Evolutionary conservation across 2,113 vertebrate species (phyloP).

Genomic region (Synchiropus splendidus): DNA sequence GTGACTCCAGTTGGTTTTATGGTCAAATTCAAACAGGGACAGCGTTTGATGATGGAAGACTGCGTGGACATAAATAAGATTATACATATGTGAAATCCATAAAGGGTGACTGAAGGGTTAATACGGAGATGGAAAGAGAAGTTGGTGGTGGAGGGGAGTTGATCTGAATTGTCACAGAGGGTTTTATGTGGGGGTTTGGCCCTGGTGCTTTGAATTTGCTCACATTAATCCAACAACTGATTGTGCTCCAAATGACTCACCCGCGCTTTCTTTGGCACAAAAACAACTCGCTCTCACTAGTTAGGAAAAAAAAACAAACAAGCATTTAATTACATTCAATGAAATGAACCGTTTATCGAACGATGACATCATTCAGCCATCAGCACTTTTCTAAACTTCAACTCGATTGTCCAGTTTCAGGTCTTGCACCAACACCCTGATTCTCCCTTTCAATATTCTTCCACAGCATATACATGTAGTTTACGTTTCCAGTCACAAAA

Average conservation of each 20-base stretch:
- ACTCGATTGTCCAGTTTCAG: too few species aligned
- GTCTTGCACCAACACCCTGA: too few species aligned
- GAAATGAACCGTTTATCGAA: too few species aligned
- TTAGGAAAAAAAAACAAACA: neutral
- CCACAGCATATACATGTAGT: too few species aligned
- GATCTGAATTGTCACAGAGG: conserved; percentile 47
- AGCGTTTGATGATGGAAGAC: conserved; percentile 58
- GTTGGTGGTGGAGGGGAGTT: conserved; percentile 34
- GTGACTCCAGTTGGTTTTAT: conserved; percentile 62
- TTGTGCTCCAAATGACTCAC: conserved; percentile 23
- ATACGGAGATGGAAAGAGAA: conserved; percentile 41
- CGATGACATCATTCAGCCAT: too few species aligned
- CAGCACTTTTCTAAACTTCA: too few species aligned
- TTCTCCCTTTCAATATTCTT: too few species aligned
- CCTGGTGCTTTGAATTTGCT: conserved; percentile 19
- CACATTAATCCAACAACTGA: conserved; percentile 20
- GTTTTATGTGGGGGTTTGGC: conserved; percentile 32
- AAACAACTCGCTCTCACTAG: conserved; percentile 3
- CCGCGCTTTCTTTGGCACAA: conserved; percentile 6
- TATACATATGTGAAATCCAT: conserved; percentile 60
- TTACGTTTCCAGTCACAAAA: too few species aligned
- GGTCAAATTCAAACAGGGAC: conserved; percentile 54
- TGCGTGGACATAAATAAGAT: conserved; percentile 51
- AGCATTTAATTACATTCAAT: too few species aligned
- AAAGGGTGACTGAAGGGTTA: conserved; percentile 44